Percentiles rank a stretch among this genome's conserved stretches.
These are phyloP conservation scores for Hemistola chrysoprasaria DNA, from an alignment of 2,888 invertebrate genomes.

Conservation along the genomic window DNA sequence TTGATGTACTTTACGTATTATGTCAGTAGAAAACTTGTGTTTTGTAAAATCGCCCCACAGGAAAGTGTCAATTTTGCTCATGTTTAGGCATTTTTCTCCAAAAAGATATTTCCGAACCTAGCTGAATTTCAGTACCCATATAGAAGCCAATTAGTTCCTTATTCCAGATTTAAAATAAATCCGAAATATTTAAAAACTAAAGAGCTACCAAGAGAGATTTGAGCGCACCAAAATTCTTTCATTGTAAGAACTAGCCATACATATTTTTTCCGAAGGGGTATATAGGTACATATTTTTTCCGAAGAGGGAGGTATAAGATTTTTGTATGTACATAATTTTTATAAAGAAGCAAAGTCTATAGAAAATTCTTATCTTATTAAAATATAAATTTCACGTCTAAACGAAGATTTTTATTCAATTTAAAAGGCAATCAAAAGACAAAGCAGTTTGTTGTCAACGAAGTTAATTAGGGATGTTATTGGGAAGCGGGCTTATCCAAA, in stretches of 20 bases:
- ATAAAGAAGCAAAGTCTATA: too few species aligned
- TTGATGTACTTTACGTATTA: slow-evolving; percentile 13
- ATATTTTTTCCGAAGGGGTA: too few species aligned
- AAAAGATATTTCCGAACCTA: slow-evolving; percentile 16
- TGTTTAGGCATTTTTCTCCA: too few species aligned
- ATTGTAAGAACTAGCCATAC: slow-evolving; percentile 11
- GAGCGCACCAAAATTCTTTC: slow-evolving; percentile 21
- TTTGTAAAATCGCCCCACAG: slow-evolving; percentile 10
- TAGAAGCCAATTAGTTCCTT: slow-evolving; percentile 16
- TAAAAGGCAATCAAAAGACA: slow-evolving; percentile 10
- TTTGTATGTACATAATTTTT: too few species aligned
- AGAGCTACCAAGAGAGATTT: too few species aligned
- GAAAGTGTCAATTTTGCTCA: slow-evolving; percentile 14
- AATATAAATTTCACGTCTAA: neutral
- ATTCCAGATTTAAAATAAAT: slow-evolving; percentile 11
- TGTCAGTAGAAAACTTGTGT: slow-evolving; percentile 12
- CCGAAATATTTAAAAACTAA: slow-evolving; percentile 15
- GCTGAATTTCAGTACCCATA: slow-evolving; percentile 15
- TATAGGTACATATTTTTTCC: too few species aligned
- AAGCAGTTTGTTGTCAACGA: slow-evolving; percentile 9
- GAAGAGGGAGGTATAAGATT: too few species aligned
- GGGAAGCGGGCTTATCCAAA: too few species aligned
- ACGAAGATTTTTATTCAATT: slow-evolving; percentile 7
- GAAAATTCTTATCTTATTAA: too few species aligned
- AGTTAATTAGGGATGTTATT: slow-evolving; percentile 6